Evolutionary conservation across 2,113 vertebrate species (phyloP).

Genomic region (Eonycteris spelaea): DNA sequence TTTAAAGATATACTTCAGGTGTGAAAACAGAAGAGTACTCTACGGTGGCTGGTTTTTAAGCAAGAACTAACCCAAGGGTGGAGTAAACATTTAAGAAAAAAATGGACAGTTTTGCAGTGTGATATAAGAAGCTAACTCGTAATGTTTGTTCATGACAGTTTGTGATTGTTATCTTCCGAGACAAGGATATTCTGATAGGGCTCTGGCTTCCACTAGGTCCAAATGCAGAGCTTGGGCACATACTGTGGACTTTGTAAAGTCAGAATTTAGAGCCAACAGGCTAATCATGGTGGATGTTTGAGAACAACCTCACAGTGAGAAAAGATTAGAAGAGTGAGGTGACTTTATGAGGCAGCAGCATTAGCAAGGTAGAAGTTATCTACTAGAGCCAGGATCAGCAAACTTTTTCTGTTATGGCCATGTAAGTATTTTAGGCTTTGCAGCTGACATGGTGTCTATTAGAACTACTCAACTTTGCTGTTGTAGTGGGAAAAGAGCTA

Average conservation of each 20-base stretch:
- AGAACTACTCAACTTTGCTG: neutral
- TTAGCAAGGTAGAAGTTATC: neutral
- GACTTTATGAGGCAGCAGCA: neutral
- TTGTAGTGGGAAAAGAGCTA: neutral
- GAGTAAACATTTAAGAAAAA: neutral
- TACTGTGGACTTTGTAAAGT: neutral
- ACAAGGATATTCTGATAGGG: neutral
- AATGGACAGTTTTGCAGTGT: neutral
- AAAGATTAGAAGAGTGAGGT: neutral
- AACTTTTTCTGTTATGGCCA: neutral
- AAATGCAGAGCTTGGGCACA: neutral
- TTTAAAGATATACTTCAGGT: neutral
- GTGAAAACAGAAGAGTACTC: neutral
- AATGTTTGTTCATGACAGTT: neutral
- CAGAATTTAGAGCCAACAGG: neutral
- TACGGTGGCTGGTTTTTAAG: neutral
- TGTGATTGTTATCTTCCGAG: neutral
- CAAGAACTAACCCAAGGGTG: neutral
- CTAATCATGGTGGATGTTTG: neutral
- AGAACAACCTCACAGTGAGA: neutral
- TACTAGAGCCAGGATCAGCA: neutral
- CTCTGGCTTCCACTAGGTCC: neutral
- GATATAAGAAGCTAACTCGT: neutral
- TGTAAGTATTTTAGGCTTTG: neutral
- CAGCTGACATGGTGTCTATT: neutral